Evolutionary conservation across 2,113 vertebrate species (phyloP), one percentile per base, ranked within the genome.

Genomic region (Nyctibius bracteatus): DNA sequence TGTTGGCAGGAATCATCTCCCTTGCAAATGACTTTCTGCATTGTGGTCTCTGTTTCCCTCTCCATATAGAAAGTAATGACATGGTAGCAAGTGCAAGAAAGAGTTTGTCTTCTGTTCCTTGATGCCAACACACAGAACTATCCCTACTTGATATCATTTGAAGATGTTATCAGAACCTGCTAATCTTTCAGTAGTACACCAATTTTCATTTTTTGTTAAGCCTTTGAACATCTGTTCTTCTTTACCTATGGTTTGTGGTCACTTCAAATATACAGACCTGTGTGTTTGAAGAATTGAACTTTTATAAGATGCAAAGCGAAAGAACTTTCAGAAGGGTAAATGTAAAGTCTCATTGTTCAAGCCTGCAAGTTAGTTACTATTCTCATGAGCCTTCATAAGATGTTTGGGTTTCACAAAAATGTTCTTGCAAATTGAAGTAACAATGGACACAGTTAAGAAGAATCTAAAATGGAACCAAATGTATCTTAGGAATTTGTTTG

Each of bases 201-300:
- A 4, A 17, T 74, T 39, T 78, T 55, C 4, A 4, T 31, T 79
- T 65, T 23, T 44, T 25, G 23, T 47, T 65, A 66, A 47, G 52
- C 65, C 13, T 66, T 74, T 47, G 19, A 74, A 46, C 5, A 41
- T 41, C 27, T 77, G 4, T 65, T 62, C 6, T 72, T 68, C 27
- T 73, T 59, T 55, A 24, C 21, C 71, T 81, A 31, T 7, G 22
- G 14, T 31, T 39, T 72, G 22, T 58, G 31, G 19, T 70, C 13
- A 27, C 13, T 70, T 92, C 0, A 2, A 59, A 82, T 63, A 51
- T 57, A 23, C 0, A n/a, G n/a, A n/a, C n/a, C 23, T 3, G 0
- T 25, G 10, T 73, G 9, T 24, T 30, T 82, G 31, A 80, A 88
- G 24, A 81, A 74, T 21, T 49, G 41, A 70, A 78, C 30, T 39